Percentiles rank a stretch among this genome's conserved stretches.
Conservation (phyloP, 2,888 invertebrate genomes). For the Neoitamus cyanurus region DNA sequence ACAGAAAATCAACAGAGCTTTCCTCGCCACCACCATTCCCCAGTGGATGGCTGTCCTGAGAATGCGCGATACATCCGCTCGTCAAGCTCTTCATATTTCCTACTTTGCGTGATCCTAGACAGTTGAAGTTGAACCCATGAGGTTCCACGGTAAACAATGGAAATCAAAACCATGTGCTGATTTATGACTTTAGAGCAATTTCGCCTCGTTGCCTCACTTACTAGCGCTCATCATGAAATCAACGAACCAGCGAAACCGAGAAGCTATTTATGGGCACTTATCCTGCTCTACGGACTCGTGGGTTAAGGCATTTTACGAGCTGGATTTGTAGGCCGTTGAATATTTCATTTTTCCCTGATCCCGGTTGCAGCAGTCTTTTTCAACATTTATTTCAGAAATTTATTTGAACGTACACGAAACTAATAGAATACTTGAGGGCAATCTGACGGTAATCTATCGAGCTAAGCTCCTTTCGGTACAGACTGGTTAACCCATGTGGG, state of each 20-base stretch:
- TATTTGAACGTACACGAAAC: slow-evolving; percentile 20
- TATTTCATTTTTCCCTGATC: slow-evolving; percentile 29
- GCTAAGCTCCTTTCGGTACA: background rate
- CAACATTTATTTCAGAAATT: slow-evolving; percentile 35
- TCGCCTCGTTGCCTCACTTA: slow-evolving; percentile 15
- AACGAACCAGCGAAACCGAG: slow-evolving; percentile 44
- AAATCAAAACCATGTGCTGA: slow-evolving; percentile 49
- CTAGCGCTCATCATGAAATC: slow-evolving; percentile 35
- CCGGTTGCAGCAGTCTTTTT: background rate
- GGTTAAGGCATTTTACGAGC: slow-evolving; percentile 35
- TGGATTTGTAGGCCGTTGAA: slow-evolving; percentile 36
- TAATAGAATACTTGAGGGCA: slow-evolving; percentile 9
- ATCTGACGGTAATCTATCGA: background rate
- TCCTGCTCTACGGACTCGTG: background rate
- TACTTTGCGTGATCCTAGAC: slow-evolving; percentile 33
- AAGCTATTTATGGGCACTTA: slow-evolving; percentile 40
- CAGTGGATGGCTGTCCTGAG: background rate
- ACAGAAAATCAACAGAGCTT: slow-evolving; percentile 40
- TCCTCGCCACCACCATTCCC: background rate
- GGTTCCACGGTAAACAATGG: slow-evolving; percentile 37
- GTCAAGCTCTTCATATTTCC: background rate
- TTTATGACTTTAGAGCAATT: slow-evolving; percentile 48
- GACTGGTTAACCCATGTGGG: background rate
- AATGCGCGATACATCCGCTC: slow-evolving; percentile 5
- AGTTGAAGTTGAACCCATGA: slow-evolving; percentile 38